Percentiles rank a stretch among this genome's conserved stretches.
Evolutionary conservation across 2,797 vertebrate species (phyloP).

Genomic region (Phoebastria nigripes): DNA sequence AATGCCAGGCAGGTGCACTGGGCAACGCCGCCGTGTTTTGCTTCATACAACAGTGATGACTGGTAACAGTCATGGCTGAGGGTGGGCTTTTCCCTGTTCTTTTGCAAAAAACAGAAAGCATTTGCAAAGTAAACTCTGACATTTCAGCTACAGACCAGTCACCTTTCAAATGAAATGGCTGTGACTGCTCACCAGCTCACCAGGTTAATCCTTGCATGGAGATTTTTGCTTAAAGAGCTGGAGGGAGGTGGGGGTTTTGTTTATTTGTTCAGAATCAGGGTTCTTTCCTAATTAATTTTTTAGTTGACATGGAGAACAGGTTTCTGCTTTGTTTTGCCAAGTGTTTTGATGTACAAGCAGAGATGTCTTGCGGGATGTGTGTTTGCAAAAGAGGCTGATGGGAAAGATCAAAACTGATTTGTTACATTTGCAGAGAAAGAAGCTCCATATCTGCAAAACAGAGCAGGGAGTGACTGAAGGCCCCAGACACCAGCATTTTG

Average conservation of each 20-base stretch:
- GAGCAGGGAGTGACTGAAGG: neutral
- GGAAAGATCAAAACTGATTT: constrained; percentile 45
- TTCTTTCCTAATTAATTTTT: constrained; percentile 47
- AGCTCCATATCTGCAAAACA: neutral
- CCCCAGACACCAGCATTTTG: neutral
- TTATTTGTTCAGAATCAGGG: neutral
- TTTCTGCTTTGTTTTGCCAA: constrained; percentile 52
- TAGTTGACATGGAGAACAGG: constrained; percentile 30
- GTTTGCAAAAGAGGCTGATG: constrained; percentile 39
- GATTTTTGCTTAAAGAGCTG: neutral
- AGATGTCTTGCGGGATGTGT: neutral
- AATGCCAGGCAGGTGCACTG: neutral
- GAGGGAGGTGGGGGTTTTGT: neutral
- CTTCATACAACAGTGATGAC: neutral
- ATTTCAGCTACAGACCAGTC: neutral
- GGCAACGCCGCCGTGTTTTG: fast-evolving
- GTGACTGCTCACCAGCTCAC: neutral
- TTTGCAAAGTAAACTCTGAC: neutral
- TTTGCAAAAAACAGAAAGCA: neutral
- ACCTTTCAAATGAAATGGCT: neutral
- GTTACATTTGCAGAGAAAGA: constrained; percentile 18
- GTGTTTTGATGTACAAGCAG: constrained; percentile 39
- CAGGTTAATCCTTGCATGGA: neutral
- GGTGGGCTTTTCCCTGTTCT: neutral
- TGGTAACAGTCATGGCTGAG: neutral